Evolutionary conservation across 1,140 invertebrate genomes (phyloP), one percentile per base, ranked within the genome.

Genomic region (Caenorhabditis remanei): DNA sequence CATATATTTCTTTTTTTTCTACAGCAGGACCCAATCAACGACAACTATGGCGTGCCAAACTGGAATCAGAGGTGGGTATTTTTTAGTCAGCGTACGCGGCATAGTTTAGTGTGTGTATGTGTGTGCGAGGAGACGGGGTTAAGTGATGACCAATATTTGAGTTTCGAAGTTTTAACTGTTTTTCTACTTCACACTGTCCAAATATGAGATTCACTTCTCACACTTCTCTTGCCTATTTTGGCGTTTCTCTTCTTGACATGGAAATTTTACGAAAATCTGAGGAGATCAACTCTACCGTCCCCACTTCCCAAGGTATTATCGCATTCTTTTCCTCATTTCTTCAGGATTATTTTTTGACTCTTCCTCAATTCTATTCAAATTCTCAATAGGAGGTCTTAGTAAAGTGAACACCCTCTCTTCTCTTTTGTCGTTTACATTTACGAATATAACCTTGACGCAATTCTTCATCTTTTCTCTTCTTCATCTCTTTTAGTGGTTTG

Each of bases 31-130:
- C 21, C 14, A 58, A 63, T 63, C 61, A n/a, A 2, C 71, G 43
- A 53, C 85, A 63, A 65, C 86, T 14, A 92, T 92, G 91, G 91
- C 91, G 85, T 92, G 91, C 83, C 91, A 92, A 87, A 92, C 92
- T 61, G 91, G 91, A 85, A 92, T 92, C 75, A 87, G 91, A 91
- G 91, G 91, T 92, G n/a, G 83, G 85, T 90, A 84, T 63, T 55
- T n/a, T 21, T 65, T 83, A 16, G 5, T 32, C 32, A 32, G 32
- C 32, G 32, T 32, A 43, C 43, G 88, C 61, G 55, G n/a, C 16
- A 41, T 8, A n/a, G 32, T 32, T n/a, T 65, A 40, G 11, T 16
- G 41, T 24, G 85, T 32, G 13, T 65, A 87, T 32, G 32, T 32
- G 32, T 32, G 32, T 32, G 32, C 32, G 32, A 8, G 21, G 50